A percentile compares a stretch with the other conserved stretches of the same genome.
Evolutionary conservation across 2,113 vertebrate genomes (phyloP).

Genomic region (Brachypteracias leptosomus): DNA sequence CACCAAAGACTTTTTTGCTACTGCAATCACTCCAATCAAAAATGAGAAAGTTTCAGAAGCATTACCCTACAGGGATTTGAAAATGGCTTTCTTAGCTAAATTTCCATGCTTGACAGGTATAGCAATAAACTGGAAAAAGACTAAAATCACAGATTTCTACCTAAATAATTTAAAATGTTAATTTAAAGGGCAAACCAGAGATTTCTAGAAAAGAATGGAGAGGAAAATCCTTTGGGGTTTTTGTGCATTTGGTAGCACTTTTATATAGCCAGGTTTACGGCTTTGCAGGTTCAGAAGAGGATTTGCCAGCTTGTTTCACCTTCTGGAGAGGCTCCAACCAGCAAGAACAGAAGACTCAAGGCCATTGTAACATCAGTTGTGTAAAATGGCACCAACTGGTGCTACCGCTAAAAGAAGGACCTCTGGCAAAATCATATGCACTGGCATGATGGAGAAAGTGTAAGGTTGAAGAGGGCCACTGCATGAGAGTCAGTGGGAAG

Average conservation of each 20-base stretch:
- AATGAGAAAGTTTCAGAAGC: background rate
- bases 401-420: fast-evolving
- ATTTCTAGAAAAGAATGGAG: background rate
- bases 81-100: background rate
- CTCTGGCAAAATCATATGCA: background rate
- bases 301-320: background rate
- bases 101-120: background rate
- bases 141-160: background rate
- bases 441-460: background rate
- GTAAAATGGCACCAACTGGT: background rate
- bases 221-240: background rate
- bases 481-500: fast-evolving
- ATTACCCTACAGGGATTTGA: background rate
- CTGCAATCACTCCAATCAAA: background rate
- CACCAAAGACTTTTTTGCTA: background rate
- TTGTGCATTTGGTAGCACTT: background rate
- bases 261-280: background rate
- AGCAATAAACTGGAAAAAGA: background rate
- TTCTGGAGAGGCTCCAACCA: background rate
- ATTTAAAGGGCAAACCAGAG: background rate
- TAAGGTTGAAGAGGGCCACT: background rate
- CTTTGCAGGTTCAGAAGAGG: background rate
- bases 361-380: background rate
- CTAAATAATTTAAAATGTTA: background rate
- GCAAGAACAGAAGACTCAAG: background rate